Evolutionary conservation across 2,113 vertebrate species (phyloP).

Genomic region (Perca fluviatilis): DNA sequence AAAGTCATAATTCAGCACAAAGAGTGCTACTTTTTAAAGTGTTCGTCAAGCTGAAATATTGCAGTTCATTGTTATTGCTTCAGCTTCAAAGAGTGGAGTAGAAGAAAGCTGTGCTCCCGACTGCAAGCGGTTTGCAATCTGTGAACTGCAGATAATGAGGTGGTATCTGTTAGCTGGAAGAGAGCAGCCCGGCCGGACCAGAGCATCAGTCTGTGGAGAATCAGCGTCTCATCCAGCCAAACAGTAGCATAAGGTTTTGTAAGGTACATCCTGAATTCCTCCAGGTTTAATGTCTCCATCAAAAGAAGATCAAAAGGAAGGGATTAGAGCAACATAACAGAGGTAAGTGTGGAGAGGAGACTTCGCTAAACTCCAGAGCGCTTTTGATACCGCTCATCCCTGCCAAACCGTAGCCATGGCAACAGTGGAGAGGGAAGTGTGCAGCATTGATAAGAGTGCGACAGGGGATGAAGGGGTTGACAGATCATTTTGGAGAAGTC

Average conservation of each 20-base stretch:
- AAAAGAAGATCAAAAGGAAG: conserved; percentile 76
- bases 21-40: conserved; percentile 27
- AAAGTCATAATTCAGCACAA: conserved; percentile 51
- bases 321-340: conserved; percentile 79
- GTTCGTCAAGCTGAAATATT: conserved; percentile 39
- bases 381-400: conserved; percentile 76
- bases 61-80: conserved; percentile 61
- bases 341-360: conserved; percentile 78
- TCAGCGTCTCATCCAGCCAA: conserved; percentile 57
- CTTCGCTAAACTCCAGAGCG: conserved; percentile 73
- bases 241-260: conserved; percentile 47
- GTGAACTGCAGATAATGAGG: conserved; percentile 76
- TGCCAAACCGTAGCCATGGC: conserved; percentile 80
- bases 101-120: conserved; percentile 57
- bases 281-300: conserved; percentile 79
- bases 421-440: conserved; percentile 78
- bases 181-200: conserved; percentile 54
- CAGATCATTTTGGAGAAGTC: conserved; percentile 81
- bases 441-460: conserved; percentile 80
- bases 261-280: conserved; percentile 68
- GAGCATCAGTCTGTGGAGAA: conserved; percentile 43
- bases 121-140: conserved; percentile 64
- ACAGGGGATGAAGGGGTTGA: conserved; percentile 82
- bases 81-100: conserved; percentile 50
- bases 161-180: conserved; percentile 63